These are phyloP conservation scores for Cyphomyrus discorhynchus DNA, from an alignment of 2,113 vertebrate species.

Conservation along the genomic window DNA sequence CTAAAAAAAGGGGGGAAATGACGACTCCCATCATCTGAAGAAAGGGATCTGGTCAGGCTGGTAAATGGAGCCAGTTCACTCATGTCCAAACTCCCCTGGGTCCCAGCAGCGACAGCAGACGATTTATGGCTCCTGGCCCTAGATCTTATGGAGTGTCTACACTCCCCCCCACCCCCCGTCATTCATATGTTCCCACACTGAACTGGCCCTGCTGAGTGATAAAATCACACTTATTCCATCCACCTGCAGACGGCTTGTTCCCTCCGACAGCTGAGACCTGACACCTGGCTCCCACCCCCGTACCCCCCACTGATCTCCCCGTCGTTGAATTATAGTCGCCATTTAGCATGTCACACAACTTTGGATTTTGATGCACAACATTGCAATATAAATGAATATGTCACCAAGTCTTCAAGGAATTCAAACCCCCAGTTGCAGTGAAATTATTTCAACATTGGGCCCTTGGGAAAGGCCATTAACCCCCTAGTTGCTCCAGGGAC, in stretches of 20 bases:
- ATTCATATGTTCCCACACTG: not conserved
- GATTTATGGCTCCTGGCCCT: not conserved
- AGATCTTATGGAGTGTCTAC: not conserved
- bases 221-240: not conserved
- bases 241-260: not conserved
- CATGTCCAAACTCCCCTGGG: not conserved
- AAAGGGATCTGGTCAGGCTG: not conserved
- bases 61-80: not conserved
- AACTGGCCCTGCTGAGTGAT: not conserved
- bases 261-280: not conserved
- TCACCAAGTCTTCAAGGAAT: not conserved
- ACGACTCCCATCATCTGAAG: not conserved
- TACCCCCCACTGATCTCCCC: not conserved
- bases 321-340: not conserved
- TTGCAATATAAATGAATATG: not conserved
- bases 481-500: not conserved
- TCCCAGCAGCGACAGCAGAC: not conserved
- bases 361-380: not conserved
- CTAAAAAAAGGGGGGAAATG: not conserved
- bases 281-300: not conserved
- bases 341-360: not conserved
- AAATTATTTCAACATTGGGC: not conserved
- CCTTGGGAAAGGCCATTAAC: not conserved
- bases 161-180: not conserved
- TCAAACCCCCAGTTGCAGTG: not conserved